phyloP scores from a whole-genome alignment of 2,113 vertebrate species.

The Eidolon helvum region DNA sequence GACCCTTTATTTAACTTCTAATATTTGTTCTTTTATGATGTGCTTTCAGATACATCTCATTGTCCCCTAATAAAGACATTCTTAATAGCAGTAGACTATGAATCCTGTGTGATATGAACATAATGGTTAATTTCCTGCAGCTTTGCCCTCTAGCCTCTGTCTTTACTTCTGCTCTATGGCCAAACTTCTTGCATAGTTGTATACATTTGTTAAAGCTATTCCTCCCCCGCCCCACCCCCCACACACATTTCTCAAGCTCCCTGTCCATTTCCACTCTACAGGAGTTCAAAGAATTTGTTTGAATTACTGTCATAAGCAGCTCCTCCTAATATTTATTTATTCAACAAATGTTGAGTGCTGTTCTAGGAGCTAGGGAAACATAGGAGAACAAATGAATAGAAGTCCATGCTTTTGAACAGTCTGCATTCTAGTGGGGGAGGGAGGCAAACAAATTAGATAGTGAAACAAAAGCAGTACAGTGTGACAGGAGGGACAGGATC shows the following conservation, averaged over 20 bases:
- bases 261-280: background rate
- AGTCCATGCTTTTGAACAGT: background rate
- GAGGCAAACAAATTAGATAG: background rate
- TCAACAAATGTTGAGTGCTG: background rate
- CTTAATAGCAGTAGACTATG: background rate
- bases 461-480: background rate
- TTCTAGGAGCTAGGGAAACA: background rate
- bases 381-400: background rate
- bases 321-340: background rate
- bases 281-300: background rate
- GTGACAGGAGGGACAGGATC: background rate
- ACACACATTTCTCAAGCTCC: background rate
- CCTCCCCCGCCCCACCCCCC: rapidly evolving
- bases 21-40: background rate
- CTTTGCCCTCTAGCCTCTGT: background rate
- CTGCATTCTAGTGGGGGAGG: background rate
- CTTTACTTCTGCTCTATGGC: background rate
- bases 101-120: background rate
- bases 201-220: background rate
- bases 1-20: background rate
- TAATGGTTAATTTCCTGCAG: background rate
- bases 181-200: background rate
- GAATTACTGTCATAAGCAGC: background rate
- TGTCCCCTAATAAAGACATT: background rate
- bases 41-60: background rate